Base-by-base conservation (phyloP, 2,797 vertebrate genomes). In the Apogon talboti region DNA sequence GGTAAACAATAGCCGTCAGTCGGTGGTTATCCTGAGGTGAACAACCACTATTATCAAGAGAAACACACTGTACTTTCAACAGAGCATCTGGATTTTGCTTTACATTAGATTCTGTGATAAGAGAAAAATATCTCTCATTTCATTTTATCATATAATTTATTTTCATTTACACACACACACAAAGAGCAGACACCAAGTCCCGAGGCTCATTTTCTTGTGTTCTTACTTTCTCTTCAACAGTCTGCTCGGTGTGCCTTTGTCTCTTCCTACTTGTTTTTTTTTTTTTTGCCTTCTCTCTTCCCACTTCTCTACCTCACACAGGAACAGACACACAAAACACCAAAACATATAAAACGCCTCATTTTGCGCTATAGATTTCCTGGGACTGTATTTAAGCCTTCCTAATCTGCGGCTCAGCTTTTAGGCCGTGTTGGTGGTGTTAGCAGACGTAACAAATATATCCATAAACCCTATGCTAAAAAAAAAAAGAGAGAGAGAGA, bases 371-470 rank as follows among this genome's bases (percentile, higher is more conserved):
- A 53, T 59, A 66, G 71, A 75, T 86, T 83, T 69, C 55, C 64
- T 11, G 66, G 64, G 66, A 56, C 74, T 69, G 65, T 52, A 60
- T 69, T 79, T 83, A 88, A 89, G 66, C 65, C 48, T 24, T 12
- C 14, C 14, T 86, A 86, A 86, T 90, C 88, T 79, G 54, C 70
- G 41, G 83, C 69, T 86, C 70, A 65, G 81, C 73, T 37, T 77
- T 67, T 52, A 62, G 61, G 42, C 68, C n/a, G 60, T 54, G 62
- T 72, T 66, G 51, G 59, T 47, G 71, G 24, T 79, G 61, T 79
- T 75, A 42, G 66, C 75, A 66, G 65, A 11, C 13, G 71, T 74
- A 73, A 79, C 76, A 82, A 78, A 84, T 71, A 77, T 56, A 55
- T 64, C 72, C 61, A 48, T 72, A 83, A 76, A 73, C 24, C 55